Evolutionary conservation across 2,113 vertebrate genomes (phyloP).

Genomic region (Oceanites oceanicus): DNA sequence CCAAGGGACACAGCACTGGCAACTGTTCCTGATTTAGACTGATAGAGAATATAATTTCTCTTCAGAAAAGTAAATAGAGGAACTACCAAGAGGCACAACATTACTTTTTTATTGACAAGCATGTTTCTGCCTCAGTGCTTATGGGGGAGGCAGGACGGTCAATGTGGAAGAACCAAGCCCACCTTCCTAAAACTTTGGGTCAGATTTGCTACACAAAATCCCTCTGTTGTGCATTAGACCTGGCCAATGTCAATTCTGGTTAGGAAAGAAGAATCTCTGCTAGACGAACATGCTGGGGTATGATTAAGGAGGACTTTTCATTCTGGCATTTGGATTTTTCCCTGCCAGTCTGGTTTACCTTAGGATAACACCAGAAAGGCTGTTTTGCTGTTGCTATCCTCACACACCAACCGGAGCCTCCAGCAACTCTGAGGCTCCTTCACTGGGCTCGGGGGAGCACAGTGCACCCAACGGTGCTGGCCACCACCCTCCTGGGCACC

Average conservation of each 20-base stretch:
- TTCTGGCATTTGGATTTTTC: background rate
- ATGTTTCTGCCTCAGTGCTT: background rate
- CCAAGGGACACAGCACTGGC: background rate
- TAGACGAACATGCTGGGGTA: background rate
- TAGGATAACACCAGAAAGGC: background rate
- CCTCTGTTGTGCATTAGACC: background rate
- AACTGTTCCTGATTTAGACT: background rate
- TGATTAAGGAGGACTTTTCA: constrained; percentile 3
- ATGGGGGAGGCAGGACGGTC: background rate
- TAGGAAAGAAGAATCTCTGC: background rate
- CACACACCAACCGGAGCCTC: background rate
- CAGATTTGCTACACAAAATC: background rate
- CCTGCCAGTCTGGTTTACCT: background rate
- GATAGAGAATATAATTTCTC: background rate
- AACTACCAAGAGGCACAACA: background rate
- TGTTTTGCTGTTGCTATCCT: background rate
- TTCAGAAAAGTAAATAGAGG: constrained; percentile 32
- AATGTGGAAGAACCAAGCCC: background rate
- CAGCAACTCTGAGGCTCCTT: background rate
- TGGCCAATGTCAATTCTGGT: background rate
- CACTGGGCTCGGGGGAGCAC: background rate
- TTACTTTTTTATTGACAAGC: background rate
- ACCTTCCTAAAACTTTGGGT: background rate
- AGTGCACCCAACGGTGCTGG: background rate
- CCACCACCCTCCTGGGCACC: background rate